Conservation (phyloP, 1,140 invertebrate species). For the Bombus consobrinus region DNA sequence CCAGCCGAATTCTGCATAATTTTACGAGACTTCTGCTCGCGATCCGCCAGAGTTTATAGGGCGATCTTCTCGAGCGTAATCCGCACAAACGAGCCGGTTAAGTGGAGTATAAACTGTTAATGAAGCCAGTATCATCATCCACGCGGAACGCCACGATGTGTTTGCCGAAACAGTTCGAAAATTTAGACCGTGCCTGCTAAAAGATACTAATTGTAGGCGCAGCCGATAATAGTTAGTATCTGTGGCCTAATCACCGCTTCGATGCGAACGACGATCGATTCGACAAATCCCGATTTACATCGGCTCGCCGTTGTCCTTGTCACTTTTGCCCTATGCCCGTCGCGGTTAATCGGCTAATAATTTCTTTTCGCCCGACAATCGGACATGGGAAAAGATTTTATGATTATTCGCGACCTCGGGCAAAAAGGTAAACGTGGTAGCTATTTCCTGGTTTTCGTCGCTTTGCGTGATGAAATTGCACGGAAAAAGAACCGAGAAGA, state of each 20-base stretch:
- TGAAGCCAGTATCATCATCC: slow-evolving; percentile 40
- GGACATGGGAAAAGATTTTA: neutral
- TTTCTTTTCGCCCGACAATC: neutral
- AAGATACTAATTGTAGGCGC: slow-evolving; percentile 68
- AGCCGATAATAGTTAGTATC: slow-evolving; percentile 60
- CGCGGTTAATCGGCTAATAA: neutral
- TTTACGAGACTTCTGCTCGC: slow-evolving; percentile 47
- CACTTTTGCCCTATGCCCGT: neutral
- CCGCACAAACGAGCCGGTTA: slow-evolving; percentile 44
- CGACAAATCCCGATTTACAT: slow-evolving; percentile 44
- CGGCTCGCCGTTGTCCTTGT: slow-evolving; percentile 11
- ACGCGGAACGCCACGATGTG: slow-evolving; percentile 63
- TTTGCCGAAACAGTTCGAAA: slow-evolving; percentile 67
- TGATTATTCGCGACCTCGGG: neutral
- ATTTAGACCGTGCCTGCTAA: slow-evolving; percentile 69
- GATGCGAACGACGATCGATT: slow-evolving; percentile 24
- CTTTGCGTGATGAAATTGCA: neutral
- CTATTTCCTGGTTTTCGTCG: neutral
- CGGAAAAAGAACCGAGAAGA: neutral
- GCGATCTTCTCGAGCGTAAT: slow-evolving; percentile 54
- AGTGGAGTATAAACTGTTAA: slow-evolving; percentile 62
- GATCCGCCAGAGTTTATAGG: slow-evolving; percentile 22
- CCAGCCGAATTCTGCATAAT: slow-evolving; percentile 38
- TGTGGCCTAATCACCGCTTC: slow-evolving; percentile 43
- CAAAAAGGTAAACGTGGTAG: neutral